Evolutionary conservation across 2,113 vertebrate species (phyloP).

Genomic region (Globicephala melas): DNA sequence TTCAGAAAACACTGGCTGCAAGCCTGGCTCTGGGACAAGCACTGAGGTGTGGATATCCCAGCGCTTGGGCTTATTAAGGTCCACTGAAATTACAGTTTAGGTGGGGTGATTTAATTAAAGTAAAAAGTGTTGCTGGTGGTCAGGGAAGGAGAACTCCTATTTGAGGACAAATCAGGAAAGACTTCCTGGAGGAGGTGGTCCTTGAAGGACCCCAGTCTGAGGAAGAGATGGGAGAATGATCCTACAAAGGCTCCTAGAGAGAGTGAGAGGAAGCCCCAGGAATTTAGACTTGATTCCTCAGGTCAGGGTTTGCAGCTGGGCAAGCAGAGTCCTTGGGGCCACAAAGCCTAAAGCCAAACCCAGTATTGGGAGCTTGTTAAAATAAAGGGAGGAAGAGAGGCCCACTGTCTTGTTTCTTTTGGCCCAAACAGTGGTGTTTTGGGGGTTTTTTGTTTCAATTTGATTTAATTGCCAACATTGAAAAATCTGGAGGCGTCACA

Average conservation of each 20-base stretch:
- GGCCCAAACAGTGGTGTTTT: background rate
- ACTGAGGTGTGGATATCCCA: background rate
- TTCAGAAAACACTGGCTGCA: background rate
- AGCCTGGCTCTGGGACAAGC: background rate
- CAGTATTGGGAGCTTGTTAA: background rate
- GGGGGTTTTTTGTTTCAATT: background rate
- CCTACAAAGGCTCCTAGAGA: background rate
- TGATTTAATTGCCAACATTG: constrained; percentile 32
- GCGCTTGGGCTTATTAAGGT: background rate
- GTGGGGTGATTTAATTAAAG: background rate
- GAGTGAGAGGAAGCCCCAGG: background rate
- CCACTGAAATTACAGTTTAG: background rate
- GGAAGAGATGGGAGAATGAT: background rate
- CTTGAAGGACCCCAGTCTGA: background rate
- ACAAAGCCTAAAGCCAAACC: background rate
- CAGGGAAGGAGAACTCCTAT: background rate
- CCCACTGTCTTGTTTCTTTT: background rate
- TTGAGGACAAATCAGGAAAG: background rate
- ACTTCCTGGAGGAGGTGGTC: background rate
- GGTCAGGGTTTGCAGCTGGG: background rate
- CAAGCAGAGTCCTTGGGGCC: background rate
- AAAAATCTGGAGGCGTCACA: background rate
- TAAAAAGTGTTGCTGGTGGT: background rate
- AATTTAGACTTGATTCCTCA: background rate
- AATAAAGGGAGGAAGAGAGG: background rate